phyloP scores from a whole-genome alignment of 1,140 invertebrate genomes.

The Hyles vespertilio region DNA sequence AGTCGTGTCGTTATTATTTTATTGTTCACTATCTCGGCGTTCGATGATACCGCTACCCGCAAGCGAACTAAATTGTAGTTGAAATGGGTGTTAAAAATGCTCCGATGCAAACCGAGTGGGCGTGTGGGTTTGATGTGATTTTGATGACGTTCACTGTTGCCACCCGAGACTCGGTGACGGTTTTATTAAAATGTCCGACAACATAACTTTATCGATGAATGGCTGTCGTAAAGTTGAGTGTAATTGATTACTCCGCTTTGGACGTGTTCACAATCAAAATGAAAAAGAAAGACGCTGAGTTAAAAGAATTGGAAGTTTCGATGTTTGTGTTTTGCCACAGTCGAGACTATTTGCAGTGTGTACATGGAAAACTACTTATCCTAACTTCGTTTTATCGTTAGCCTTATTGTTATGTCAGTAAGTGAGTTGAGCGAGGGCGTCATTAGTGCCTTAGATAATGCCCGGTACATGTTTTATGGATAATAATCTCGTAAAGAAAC shows the following conservation, averaged over 20 bases:
- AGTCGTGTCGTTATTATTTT: conserved; percentile 39
- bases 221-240: conserved; percentile 30
- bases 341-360: conserved; percentile 24
- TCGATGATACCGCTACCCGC: conserved; percentile 29
- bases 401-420: conserved; percentile 56
- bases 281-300: conserved; percentile 15
- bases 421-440: conserved; percentile 40
- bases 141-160: conserved; percentile 39
- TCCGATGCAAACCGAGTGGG: conserved; percentile 26
- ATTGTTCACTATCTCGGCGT: conserved; percentile 32
- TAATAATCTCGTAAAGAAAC: neutral
- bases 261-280: conserved; percentile 15
- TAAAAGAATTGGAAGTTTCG: conserved; percentile 25
- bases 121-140: conserved; percentile 42
- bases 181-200: conserved; percentile 37
- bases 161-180: conserved; percentile 19
- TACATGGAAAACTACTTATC: conserved; percentile 73
- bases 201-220: conserved; percentile 29
- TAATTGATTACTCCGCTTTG: conserved; percentile 29
- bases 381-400: conserved; percentile 65
- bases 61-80: conserved; percentile 39
- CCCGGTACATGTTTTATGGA: neutral
- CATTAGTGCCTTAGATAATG: conserved; percentile 46
- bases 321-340: conserved; percentile 24
- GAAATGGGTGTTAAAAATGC: conserved; percentile 51